Evolutionary conservation across 2,888 invertebrate genomes (phyloP), one percentile per base, ranked within the genome.

Genomic region (Reticulitermes lucifugus): DNA sequence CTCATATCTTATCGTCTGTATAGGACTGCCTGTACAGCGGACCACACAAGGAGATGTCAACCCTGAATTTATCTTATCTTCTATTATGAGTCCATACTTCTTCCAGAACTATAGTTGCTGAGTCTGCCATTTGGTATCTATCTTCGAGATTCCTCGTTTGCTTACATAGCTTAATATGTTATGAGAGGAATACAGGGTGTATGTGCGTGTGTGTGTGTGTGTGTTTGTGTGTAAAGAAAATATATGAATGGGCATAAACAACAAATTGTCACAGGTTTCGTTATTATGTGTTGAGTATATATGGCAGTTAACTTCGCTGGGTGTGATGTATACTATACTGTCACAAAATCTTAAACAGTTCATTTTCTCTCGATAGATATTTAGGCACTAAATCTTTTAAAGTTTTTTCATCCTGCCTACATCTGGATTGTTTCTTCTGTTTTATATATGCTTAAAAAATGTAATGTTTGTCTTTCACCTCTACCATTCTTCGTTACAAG

Each of bases 221-320:
- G 35, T 35, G 55, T 55, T 1, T 55, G 18, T n/a, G 29, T 70
- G 10, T 70, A 29, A 29, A 70, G 70, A 70, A 70, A 70, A 70
- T 70, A 70, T 70, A 70, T 70, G 70, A 70, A 70, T 25, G 70
- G 41, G 41, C 5, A 41, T 73, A 73, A 73, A 73, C 73, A 73
- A 41, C 25, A 73, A 73, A 73, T 29, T 65, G n/a, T n/a, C 65
- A 25, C n/a, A 65, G 0, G 1, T 7, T 55, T 35, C 41, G 35
- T 29, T 29, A 73, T 73, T 73, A 73, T 73, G 29, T 41, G 21
- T 10, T 73, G 21, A 73, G 73, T 73, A 73, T 73, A 73, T 35
- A 73, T 21, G 41, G 73, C 73, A 73, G 73, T 73, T 35, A 73
- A 73, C 41, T 73, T 73, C 18, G 60, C 60, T 60, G 6, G 6